These are phyloP conservation scores for Phyllotis vaccarum DNA, from an alignment of 2,797 vertebrate genomes.

Conservation along the genomic window DNA sequence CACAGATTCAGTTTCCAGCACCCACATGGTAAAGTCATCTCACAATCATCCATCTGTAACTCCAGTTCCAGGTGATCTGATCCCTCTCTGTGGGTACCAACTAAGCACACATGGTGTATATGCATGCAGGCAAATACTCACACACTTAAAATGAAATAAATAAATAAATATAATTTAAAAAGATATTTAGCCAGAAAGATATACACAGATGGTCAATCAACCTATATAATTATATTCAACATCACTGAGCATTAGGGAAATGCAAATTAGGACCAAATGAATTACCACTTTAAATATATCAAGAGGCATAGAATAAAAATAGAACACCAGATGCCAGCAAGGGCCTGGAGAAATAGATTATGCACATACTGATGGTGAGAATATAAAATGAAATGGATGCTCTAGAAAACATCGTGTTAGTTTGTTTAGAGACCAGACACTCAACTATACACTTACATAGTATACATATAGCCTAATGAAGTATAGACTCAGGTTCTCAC, in stretches of 20 bases:
- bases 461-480: background rate
- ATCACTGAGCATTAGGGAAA: background rate
- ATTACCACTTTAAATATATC: background rate
- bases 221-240: background rate
- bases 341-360: background rate
- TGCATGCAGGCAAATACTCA: background rate
- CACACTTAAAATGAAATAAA: background rate
- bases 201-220: background rate
- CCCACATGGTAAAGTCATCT: background rate
- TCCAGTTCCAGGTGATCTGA: background rate
- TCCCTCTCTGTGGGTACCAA: background rate
- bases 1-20: background rate
- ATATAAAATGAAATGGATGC: background rate
- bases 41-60: background rate
- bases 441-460: background rate
- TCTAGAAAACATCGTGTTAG: background rate
- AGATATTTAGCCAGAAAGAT: background rate
- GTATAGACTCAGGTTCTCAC: background rate
- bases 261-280: background rate
- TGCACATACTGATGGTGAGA: background rate
- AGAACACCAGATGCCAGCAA: background rate
- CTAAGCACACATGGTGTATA: background rate
- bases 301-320: background rate
- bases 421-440: constrained; percentile 7
- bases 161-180: background rate